Conservation (phyloP, 2,797 vertebrate species). For the Leucoraja ocellata region DNA sequence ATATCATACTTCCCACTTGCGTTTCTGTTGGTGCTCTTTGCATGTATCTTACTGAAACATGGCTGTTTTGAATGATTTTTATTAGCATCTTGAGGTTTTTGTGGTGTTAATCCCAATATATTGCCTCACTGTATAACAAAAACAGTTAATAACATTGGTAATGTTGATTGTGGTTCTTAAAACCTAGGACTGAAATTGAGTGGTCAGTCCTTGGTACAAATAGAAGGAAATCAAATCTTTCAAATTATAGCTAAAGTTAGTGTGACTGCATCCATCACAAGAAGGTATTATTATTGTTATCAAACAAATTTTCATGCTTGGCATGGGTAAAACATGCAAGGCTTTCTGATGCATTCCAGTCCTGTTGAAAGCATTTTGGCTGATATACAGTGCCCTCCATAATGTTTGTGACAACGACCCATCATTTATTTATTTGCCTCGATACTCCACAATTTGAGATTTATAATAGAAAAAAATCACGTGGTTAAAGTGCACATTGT, state of each 20-base stretch:
- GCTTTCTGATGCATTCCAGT: slow-evolving; percentile 3
- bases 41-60: neutral
- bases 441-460: no score
- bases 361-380: slow-evolving; percentile 18
- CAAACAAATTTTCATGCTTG: neutral
- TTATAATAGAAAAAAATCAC: no score
- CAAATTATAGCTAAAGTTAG: neutral
- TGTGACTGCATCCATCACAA: neutral
- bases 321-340: neutral
- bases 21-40: neutral
- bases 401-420: no score
- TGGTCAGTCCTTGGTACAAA: neutral
- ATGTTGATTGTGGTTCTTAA: neutral
- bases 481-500: no score
- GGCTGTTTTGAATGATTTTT: neutral
- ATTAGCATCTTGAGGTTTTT: neutral
- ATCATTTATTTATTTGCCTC: no score
- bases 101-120: neutral
- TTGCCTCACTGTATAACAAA: neutral
- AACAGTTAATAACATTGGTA: neutral
- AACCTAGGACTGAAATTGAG: neutral
- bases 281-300: neutral
- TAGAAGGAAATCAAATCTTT: neutral
- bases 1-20: neutral
- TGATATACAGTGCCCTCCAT: neutral